Conservation (phyloP, 2,888 invertebrate genomes). For the Tipula helvola region DNA sequence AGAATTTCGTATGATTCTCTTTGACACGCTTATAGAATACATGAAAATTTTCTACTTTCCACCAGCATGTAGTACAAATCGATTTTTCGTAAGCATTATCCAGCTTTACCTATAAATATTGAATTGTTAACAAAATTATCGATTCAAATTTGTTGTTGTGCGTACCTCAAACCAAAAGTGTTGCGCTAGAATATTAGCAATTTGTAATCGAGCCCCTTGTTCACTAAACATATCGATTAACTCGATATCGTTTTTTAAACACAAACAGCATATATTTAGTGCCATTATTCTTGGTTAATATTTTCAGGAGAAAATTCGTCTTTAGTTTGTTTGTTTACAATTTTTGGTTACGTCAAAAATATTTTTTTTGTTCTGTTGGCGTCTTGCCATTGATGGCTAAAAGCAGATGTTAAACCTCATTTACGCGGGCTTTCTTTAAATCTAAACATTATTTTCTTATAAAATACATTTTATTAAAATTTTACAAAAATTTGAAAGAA, state of each 20-base stretch:
- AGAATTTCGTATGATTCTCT: slow-evolving; percentile 25
- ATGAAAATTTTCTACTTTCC: slow-evolving; percentile 28
- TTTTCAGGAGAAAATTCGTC: neutral
- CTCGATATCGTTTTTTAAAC: neutral
- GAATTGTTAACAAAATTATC: neutral
- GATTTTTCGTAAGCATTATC: slow-evolving; percentile 28
- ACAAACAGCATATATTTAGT: neutral
- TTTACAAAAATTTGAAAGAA: too few relatives aligned
- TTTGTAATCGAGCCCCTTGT: slow-evolving; percentile 24
- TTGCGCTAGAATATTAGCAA: slow-evolving; percentile 26
- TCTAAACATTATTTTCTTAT: too few relatives aligned
- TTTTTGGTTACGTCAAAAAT: neutral
- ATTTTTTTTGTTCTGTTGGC: neutral
- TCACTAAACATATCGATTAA: slow-evolving; percentile 25
- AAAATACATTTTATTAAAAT: too few relatives aligned
- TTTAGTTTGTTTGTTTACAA: neutral
- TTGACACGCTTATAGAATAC: slow-evolving; percentile 28
- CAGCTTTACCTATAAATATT: slow-evolving; percentile 22
- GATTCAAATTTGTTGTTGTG: neutral
- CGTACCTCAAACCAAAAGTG: slow-evolving; percentile 34
- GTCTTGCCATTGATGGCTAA: neutral
- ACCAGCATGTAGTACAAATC: slow-evolving; percentile 29
- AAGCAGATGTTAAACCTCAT: neutral
- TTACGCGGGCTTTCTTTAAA: neutral
- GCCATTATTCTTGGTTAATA: neutral